phyloP scores from a whole-genome alignment of 2,888 invertebrate genomes.

The Cremastobaeus sp. region DNA sequence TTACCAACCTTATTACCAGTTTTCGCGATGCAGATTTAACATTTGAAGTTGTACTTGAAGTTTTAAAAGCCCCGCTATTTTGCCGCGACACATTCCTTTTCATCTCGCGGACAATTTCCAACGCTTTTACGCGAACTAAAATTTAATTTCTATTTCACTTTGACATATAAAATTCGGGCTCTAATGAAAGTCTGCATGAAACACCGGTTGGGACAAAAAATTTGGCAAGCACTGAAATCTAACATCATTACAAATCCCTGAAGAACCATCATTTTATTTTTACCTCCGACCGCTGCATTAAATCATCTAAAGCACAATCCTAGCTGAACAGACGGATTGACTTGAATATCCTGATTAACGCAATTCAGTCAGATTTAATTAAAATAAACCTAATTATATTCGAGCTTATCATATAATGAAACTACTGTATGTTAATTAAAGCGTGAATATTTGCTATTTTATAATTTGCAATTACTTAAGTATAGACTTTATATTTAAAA shows the following conservation, averaged over 20 bases:
- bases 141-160: conserved; percentile 38
- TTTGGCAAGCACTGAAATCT: not conserved
- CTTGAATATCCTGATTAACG: conserved; percentile 7
- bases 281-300: conserved; percentile 14
- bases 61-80: too few species aligned
- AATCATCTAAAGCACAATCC: conserved; percentile 13
- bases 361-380: conserved; percentile 38
- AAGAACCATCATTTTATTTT: conserved; percentile 2
- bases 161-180: conserved; percentile 31
- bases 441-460: too few species aligned
- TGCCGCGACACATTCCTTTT: conserved; percentile 10
- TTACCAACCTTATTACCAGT: too few species aligned
- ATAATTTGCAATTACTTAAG: too few species aligned
- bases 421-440: too few species aligned
- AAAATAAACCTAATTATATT: conserved; percentile 17
- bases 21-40: too few species aligned
- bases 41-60: too few species aligned
- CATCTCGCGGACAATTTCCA: conserved; percentile 11
- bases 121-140: conserved; percentile 20
- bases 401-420: too few species aligned
- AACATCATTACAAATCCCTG: conserved; percentile 15
- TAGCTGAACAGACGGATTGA: not conserved
- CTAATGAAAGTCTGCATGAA: conserved; percentile 25
- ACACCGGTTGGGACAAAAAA: conserved; percentile 6
- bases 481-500: too few species aligned